Evolutionary conservation across 2,797 vertebrate species (phyloP), one percentile per base, ranked within the genome.

Genomic region (Acanthurus leucopareius): DNA sequence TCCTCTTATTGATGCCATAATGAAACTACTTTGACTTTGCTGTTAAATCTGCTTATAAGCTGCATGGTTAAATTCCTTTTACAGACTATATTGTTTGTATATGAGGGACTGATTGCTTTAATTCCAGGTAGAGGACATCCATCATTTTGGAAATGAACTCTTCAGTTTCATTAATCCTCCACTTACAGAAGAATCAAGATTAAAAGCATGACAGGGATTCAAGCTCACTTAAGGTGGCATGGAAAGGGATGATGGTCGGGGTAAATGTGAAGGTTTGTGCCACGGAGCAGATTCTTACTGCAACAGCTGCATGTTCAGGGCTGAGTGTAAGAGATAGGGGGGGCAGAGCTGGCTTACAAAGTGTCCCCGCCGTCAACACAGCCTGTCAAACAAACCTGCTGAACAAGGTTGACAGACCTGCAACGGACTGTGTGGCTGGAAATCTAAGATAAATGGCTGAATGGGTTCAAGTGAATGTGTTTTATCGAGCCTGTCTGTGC

Each of bases 211-310:
- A 56, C 66, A 13, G 47, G 52, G 35, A 59, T 54, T 66, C 16
- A 22, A 70, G 59, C 32, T 52, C 48, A 7, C 8, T 53, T 32
- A 32, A 40, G 49, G 72, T 58, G 79, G 16, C 56, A 16, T 58
- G 70, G 25, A 58, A 20, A 45, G 38, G 42, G 15, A 16, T 19
- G 63, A 17, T 19, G 13, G 22, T n/a, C 53, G 32, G 32, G 32
- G 32, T 35, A 35, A 35, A 35, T 13, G 52, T 73, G 66, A 72
- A 63, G 11, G 17, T 63, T 56, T 32, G 66, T 14, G 59, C 62
- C 77, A 80, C 78, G 49, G 67, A 84, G 49, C 63, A 54, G 70
- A 42, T 71, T 63, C 85, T 88, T 85, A 92, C 88, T 70, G 73
- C 82, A 85, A 82, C 87, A 73, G 58, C 62, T 69, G 86, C 64